Percentiles rank a stretch among this genome's conserved stretches.
These are phyloP conservation scores for Amblyraja radiata DNA, from an alignment of 2,797 vertebrate genomes.

Conservation along the genomic window DNA sequence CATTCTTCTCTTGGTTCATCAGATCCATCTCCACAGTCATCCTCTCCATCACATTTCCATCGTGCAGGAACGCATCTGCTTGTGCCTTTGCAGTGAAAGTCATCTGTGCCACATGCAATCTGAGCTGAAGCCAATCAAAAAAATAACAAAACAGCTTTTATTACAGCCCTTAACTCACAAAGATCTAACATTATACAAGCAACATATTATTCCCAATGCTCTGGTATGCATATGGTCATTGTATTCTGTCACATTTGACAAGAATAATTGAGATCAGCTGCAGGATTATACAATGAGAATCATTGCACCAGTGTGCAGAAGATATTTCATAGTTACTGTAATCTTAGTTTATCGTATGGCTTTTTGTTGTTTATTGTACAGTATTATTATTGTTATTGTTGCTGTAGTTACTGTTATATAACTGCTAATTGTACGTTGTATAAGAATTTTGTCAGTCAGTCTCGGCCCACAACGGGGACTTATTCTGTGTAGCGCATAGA, in stretches of 20 bases:
- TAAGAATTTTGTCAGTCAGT: no score
- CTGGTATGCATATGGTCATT: not conserved
- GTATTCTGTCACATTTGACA: not conserved
- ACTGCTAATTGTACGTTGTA: no score
- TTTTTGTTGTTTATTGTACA: no score
- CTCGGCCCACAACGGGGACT: no score
- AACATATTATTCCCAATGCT: not conserved
- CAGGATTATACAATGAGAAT: not conserved
- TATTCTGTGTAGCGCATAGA: no score
- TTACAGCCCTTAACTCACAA: not conserved
- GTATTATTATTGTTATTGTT: no score
- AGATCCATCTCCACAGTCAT: slow-evolving; percentile 38
- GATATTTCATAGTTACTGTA: not conserved
- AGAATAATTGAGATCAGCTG: not conserved
- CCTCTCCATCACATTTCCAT: slow-evolving; percentile 38
- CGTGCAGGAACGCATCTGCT: slow-evolving; percentile 36
- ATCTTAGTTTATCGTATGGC: no score
- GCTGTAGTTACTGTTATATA: no score
- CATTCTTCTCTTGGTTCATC: slow-evolving; percentile 39
- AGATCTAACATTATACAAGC: not conserved
- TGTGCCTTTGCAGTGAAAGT: slow-evolving; percentile 37
- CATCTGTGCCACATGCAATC: slow-evolving; percentile 33
- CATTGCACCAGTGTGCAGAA: not conserved
- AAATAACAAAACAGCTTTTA: not conserved
- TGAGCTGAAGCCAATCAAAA: slow-evolving; percentile 37